Percentiles rank a stretch among this genome's conserved stretches.
These are phyloP conservation scores for Threskiornis aethiopicus DNA, from an alignment of 2,797 vertebrate genomes.

Conservation along the genomic window DNA sequence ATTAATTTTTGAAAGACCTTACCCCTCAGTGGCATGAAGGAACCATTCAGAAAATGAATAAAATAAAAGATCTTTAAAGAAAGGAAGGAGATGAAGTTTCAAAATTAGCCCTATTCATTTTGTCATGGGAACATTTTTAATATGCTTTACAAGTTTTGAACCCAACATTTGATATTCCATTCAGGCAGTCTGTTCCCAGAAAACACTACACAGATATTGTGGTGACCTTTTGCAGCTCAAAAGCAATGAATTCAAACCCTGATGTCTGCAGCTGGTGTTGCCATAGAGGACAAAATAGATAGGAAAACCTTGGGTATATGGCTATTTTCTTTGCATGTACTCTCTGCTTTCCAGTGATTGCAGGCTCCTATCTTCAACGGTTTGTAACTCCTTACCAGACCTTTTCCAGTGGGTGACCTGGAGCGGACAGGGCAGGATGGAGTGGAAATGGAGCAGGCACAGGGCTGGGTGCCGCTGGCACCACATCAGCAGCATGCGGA, in stretches of 20 bases:
- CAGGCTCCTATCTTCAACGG: not conserved
- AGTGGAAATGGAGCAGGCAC: not conserved
- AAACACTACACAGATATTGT: accelerated
- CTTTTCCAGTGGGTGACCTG: not conserved
- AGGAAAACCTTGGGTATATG: not conserved
- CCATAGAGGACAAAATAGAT: not conserved
- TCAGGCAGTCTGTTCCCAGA: slow-evolving; percentile 1
- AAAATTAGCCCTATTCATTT: not conserved
- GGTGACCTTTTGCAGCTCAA: not conserved
- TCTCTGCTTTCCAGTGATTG: not conserved
- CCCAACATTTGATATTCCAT: not conserved
- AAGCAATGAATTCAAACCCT: not conserved
- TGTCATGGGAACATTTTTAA: not conserved
- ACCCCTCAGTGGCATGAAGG: not conserved
- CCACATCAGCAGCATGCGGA: not conserved
- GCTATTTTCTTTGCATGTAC: not conserved
- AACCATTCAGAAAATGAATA: not conserved
- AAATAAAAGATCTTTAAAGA: not conserved
- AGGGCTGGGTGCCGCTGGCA: not conserved
- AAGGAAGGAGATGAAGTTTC: not conserved
- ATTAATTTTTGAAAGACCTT: not conserved
- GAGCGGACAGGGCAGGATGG: not conserved
- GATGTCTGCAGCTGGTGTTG: not conserved
- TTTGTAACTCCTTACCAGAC: not conserved
- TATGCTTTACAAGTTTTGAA: not conserved